phyloP scores from a whole-genome alignment of 2,888 invertebrate species.

The Eupithecia tripunctaria region DNA sequence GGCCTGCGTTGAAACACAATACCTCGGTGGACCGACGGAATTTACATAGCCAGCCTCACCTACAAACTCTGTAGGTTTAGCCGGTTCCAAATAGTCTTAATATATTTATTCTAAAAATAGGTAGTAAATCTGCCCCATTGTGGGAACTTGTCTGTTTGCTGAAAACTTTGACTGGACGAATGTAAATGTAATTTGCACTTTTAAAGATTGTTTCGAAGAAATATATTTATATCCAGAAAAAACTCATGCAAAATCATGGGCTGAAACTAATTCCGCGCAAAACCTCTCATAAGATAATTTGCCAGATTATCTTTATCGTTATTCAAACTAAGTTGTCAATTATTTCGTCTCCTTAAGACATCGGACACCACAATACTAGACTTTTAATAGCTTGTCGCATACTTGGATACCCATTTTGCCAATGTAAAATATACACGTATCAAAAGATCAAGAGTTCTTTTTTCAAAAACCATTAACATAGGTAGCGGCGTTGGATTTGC shows the following conservation, averaged over 20 bases:
- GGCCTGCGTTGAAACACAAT: conserved; percentile 67
- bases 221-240: background rate
- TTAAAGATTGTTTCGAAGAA: background rate
- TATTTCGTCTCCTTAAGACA: background rate
- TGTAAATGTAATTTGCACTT: conserved; percentile 49
- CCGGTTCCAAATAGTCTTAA: background rate
- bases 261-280: background rate
- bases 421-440: no score
- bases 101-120: background rate
- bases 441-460: no score
- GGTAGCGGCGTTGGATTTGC: background rate
- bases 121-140: background rate
- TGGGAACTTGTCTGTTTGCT: background rate
- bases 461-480: no score
- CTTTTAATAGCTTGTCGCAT: no score
- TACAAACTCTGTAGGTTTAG: background rate
- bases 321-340: background rate
- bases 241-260: background rate
- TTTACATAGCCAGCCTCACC: background rate
- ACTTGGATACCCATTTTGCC: no score
- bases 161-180: conserved; percentile 50
- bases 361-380: background rate
- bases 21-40: conserved; percentile 40
- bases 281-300: background rate
- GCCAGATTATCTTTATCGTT: no score